Base-by-base conservation (phyloP, 2,797 vertebrate genomes). In the Erethizon dorsatum region DNA sequence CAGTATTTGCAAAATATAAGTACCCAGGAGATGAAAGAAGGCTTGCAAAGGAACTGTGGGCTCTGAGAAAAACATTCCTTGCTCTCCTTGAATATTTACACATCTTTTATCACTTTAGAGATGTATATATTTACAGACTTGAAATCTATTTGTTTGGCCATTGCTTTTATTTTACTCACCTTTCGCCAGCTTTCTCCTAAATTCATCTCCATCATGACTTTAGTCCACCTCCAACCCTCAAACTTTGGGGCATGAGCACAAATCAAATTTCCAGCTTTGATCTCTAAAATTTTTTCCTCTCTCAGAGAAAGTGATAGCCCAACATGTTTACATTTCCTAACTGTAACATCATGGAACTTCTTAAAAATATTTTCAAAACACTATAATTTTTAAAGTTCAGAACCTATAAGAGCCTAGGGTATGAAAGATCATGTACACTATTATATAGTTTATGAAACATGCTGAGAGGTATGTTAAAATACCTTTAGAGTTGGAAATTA, bases 21-120 rank as follows among this genome's bases (percentile, higher is more conserved):
- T 73, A 67, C 47, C 5, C 7, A 91, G 77, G 56, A 93, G 94
- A 95, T 88, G 92, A 96, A 89, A 97, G 88, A 91, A 75, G 45
- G 41, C 84, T 98, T 93, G 83, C 71, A 82, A 91, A 78, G 50
- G 79, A 98, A 97, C 97, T 79, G 12, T 33, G n/a, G 67, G 75
- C 92, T 91, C 54, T 96, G 92, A 90, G 63, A 83, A 65, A 65
- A 50, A 50, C 45, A 47, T 67, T 31, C 84, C 37, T 69, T 50
- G 11, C 28, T 52, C 17, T 11, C 11, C 11, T 26, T 63, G 24
- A 47, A 31, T 50, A 77, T 77, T 28, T 77, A 47, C 28, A 47
- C 11, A 75, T 75, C 22, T 75, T 73, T 75, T 28, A 75, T 47
- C 24, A 28, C 22, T 47, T 47, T 75, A 45, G 5, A 47, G 11